Percentiles rank a stretch among this genome's conserved stretches.
These are phyloP conservation scores for Xiphydria camelus DNA, from an alignment of 2,888 invertebrate species.

Conservation along the genomic window DNA sequence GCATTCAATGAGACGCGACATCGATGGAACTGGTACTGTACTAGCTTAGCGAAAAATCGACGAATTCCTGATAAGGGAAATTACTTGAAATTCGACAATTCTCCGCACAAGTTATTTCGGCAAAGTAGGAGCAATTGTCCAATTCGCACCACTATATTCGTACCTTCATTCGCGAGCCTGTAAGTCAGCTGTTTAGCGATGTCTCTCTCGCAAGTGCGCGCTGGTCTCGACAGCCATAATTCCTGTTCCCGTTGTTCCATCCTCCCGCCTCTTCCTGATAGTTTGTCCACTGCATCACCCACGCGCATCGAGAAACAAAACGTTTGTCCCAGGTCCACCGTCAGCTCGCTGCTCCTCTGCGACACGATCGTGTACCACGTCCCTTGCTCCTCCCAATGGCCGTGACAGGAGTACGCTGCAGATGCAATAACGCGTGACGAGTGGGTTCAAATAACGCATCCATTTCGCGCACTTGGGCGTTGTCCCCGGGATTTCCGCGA, in stretches of 20 bases:
- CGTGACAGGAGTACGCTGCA: constrained; percentile 74
- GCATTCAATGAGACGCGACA: too few relatives aligned
- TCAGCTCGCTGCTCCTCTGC: constrained; percentile 42
- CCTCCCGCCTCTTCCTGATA: constrained; percentile 33
- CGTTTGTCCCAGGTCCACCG: constrained; percentile 35
- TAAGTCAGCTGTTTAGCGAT: constrained; percentile 43
- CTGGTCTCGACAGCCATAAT: constrained; percentile 45
- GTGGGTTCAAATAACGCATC: too few relatives aligned
- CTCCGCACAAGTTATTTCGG: too few relatives aligned
- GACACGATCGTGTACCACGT: constrained; percentile 73
- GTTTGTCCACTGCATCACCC: constrained; percentile 34
- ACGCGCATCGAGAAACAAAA: constrained; percentile 51
- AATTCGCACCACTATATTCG: constrained; percentile 3
- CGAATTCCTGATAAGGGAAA: too few relatives aligned
- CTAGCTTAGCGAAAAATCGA: too few relatives aligned
- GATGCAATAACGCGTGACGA: constrained; percentile 11
- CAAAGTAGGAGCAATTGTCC: too few relatives aligned
- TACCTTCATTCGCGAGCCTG: constrained; percentile 51
- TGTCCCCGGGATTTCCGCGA: too few relatives aligned
- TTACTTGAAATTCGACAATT: too few relatives aligned
- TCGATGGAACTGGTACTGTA: too few relatives aligned
- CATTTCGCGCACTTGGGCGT: too few relatives aligned
- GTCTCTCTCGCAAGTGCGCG: constrained; percentile 45
- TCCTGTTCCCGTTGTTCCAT: constrained; percentile 42
- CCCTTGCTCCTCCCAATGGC: constrained; percentile 70